Conservation (phyloP, 2,888 invertebrate genomes). For the Clostera curtula region DNA sequence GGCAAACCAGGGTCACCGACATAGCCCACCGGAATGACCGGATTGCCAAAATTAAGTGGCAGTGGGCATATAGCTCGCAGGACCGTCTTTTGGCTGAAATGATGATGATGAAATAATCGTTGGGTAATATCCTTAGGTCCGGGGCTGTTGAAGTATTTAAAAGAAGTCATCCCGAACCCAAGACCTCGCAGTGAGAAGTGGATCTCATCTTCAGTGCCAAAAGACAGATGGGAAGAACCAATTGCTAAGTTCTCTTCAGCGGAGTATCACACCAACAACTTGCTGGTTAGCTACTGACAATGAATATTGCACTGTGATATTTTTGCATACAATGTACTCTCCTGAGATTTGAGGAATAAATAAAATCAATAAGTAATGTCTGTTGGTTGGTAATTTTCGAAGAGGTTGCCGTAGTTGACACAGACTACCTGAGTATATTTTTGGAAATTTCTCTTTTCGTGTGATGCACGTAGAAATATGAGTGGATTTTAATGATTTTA, state of each 20-base stretch:
- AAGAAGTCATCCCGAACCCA: conserved; percentile 76
- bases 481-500: no score
- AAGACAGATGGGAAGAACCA: conserved; percentile 37
- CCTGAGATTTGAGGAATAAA: not conserved
- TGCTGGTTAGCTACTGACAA: conserved; percentile 79
- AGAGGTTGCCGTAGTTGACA: no score
- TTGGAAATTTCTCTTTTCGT: no score
- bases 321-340: not conserved
- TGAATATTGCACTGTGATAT: no score
- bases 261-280: conserved; percentile 89
- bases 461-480: no score
- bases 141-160: conserved; percentile 71
- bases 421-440: no score
- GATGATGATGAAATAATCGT: not conserved
- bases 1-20: no score
- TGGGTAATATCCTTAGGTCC: conserved; percentile 28
- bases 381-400: no score
- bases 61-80: not conserved
- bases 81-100: not conserved
- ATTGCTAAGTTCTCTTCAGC: conserved; percentile 78
- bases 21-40: no score
- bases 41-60: no score
- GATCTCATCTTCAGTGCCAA: conserved; percentile 88
- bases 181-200: conserved; percentile 82
- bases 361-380: not conserved